Evolutionary conservation across 2,888 invertebrate species (phyloP), one percentile per base, ranked within the genome.

Genomic region (Euzetes globulus): DNA sequence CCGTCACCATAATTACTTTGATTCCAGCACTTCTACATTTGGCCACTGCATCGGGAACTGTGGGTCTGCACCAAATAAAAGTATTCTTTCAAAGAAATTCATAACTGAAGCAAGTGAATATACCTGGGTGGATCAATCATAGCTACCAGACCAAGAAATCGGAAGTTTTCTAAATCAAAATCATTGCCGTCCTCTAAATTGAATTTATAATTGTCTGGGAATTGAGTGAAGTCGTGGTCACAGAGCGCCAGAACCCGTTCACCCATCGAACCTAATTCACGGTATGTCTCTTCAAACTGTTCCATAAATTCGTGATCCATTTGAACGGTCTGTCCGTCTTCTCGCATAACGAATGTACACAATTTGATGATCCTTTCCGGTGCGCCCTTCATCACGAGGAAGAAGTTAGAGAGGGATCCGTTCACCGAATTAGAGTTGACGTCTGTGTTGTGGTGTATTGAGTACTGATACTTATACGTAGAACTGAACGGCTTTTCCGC

Each of bases 231-330:
- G 19, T 78, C 73, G 17, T 72, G 75, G 75, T 80, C 79, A 76
- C 80, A 81, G 76, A 80, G 80, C 25, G 63, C 77, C 45, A 79
- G 77, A 0, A 94, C 92, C 75, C 93, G 86, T 82, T 94, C 93
- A 29, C 93, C 94, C 83, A 90, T 87, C 78, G 90, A 90, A 74
- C 92, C 93, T 75, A 94, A 83, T 81, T 90, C 90, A 74, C 88
- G 85, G 81, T 92, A 90, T 72, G 88, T 86, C 65, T 85, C 84
- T 80, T 88, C 87, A 27, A 89, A 84, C 71, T 85, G 84, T 72
- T 85, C 84, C 78, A 86, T 86, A 78, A 86, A 82, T 52, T 82
- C 81, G 19, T 83, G 83, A 77, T 82, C 82, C 1, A 91, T 81
- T 81, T 77, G 81, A 0, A 82, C 81, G 19, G 82, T 82, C 29